Conservation (phyloP, 2,888 invertebrate species). For the Listrodromus nycthemerus region DNA sequence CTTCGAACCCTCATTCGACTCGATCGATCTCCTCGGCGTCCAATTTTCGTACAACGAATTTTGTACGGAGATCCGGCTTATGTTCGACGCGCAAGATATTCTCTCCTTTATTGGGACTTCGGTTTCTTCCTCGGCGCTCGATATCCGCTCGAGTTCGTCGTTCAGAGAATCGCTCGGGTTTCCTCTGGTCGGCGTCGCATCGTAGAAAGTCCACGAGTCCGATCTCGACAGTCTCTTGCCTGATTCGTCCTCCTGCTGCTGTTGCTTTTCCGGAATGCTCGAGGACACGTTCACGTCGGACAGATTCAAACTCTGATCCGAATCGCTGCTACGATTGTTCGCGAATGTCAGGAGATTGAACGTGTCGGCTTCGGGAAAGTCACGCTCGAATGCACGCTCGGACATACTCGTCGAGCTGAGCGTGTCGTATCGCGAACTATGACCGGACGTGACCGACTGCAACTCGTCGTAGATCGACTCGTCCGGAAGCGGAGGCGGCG, state of each 20-base stretch:
- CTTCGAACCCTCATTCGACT: conserved; percentile 63
- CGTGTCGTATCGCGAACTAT: conserved; percentile 82
- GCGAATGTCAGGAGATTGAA: conserved; percentile 75
- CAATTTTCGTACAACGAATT: conserved; percentile 86
- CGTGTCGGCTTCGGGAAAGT: conserved; percentile 83
- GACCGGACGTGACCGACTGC: conserved; percentile 83
- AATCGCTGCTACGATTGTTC: conserved; percentile 73
- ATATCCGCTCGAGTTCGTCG: conserved; percentile 79
- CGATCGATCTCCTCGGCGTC: conserved; percentile 63
- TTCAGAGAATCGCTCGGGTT: conserved; percentile 68
- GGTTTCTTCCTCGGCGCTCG: conserved; percentile 75
- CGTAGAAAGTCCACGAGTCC: conserved; percentile 86
- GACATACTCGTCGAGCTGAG: conserved; percentile 78
- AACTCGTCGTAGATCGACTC: conserved; percentile 87
- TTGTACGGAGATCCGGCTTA: conserved; percentile 75
- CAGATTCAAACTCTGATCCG: conserved; percentile 72
- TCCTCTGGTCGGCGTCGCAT: conserved; percentile 75
- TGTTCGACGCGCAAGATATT: conserved; percentile 71
- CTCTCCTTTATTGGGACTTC: conserved; percentile 70
- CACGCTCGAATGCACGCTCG: conserved; percentile 81
- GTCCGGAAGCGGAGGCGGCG: conserved; percentile 87
- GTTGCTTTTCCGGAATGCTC: conserved; percentile 72
- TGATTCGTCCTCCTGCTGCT: conserved; percentile 73
- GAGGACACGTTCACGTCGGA: conserved; percentile 77
- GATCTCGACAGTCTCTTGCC: conserved; percentile 83